Conservation (phyloP, 2,113 vertebrate species). For the Callorhinus ursinus region DNA sequence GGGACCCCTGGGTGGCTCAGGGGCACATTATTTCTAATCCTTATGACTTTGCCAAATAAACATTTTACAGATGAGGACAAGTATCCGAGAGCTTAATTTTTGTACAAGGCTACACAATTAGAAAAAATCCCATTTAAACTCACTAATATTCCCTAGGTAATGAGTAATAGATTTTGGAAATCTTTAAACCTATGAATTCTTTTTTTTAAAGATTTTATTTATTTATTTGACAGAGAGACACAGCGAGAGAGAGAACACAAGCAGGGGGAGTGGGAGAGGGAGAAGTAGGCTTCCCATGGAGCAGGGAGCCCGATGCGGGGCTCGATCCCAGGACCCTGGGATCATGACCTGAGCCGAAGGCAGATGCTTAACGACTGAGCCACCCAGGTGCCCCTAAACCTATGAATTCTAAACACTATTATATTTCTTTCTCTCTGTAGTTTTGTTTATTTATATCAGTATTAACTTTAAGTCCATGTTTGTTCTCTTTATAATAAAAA, state of each 20-base stretch:
- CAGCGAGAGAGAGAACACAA: too few relatives aligned
- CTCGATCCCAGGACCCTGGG: too few relatives aligned
- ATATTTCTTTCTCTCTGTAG: neutral
- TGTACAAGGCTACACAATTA: neutral
- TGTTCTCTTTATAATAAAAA: neutral
- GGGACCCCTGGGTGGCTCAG: too few relatives aligned
- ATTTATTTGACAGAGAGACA: too few relatives aligned
- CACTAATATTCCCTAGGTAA: neutral
- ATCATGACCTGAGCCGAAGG: too few relatives aligned
- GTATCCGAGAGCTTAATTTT: neutral
- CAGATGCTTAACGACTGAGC: too few relatives aligned
- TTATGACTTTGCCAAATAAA: neutral
- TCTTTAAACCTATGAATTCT: neutral
- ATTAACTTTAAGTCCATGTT: neutral
- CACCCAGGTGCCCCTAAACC: neutral
- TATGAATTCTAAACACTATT: neutral
- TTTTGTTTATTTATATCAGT: neutral
- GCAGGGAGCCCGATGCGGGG: too few relatives aligned
- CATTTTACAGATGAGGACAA: neutral
- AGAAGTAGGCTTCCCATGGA: too few relatives aligned
- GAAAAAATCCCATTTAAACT: neutral
- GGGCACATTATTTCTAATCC: neutral
- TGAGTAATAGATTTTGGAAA: neutral
- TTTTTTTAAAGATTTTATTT: too few relatives aligned
- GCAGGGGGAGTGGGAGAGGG: too few relatives aligned